These are phyloP conservation scores for Clinocottus analis DNA, from an alignment of 2,113 vertebrate genomes.

Conservation along the genomic window DNA sequence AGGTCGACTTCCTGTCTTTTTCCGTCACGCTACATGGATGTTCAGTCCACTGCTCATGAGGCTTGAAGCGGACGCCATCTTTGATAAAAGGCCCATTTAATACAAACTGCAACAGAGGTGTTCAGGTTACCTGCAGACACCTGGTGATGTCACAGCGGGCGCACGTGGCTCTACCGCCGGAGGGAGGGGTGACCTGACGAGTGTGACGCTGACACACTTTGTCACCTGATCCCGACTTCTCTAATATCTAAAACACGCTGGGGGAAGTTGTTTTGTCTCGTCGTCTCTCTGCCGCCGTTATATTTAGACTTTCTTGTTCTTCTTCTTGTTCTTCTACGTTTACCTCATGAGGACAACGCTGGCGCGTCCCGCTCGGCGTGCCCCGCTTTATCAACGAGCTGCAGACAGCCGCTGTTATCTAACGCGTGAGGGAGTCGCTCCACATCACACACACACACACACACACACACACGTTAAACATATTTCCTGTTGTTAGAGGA, in stretches of 20 bases:
- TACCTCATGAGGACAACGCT: conserved; percentile 38
- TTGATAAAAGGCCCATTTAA: background rate
- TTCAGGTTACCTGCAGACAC: background rate
- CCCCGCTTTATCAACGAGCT: conserved; percentile 52
- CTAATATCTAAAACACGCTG: background rate
- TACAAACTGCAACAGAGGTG: background rate
- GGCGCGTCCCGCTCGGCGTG: conserved; percentile 14
- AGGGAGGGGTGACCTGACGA: too few relatives aligned
- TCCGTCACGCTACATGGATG: too few relatives aligned
- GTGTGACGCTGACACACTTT: background rate
- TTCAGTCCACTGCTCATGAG: background rate
- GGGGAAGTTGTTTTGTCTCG: background rate
- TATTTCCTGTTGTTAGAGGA: background rate
- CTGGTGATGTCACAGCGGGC: background rate
- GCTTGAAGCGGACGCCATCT: background rate
- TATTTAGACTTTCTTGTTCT: conserved; percentile 23
- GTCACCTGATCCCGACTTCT: background rate
- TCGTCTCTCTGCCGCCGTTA: background rate
- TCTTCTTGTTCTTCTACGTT: background rate
- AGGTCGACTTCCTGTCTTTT: too few relatives aligned
- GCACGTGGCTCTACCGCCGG: background rate
- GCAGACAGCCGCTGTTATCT: conserved; percentile 57
- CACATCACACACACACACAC: background rate
- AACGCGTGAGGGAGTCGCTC: conserved; percentile 23
- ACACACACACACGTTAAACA: background rate